These are phyloP conservation scores for Nicator chloris DNA, from an alignment of 2,113 vertebrate species.

Conservation along the genomic window DNA sequence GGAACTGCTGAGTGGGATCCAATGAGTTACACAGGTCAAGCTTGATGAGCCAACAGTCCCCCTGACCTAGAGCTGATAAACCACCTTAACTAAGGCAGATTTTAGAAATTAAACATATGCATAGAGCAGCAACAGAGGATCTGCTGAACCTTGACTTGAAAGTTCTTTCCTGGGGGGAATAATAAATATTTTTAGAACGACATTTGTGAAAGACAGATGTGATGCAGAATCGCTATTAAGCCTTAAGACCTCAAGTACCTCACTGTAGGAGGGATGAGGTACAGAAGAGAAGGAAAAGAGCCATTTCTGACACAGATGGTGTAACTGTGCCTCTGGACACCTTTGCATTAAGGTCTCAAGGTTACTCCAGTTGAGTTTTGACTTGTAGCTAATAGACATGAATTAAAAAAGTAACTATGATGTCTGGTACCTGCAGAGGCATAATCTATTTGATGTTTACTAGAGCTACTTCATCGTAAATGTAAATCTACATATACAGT, in stretches of 20 bases:
- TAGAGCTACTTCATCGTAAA: neutral
- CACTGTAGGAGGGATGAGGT: neutral
- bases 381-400: neutral
- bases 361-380: neutral
- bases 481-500: neutral
- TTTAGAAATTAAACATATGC: neutral
- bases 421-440: neutral
- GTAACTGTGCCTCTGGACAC: neutral
- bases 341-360: neutral
- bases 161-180: neutral
- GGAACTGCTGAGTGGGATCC: neutral
- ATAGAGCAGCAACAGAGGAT: neutral
- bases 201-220: neutral
- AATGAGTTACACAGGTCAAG: neutral
- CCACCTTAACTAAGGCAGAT: neutral
- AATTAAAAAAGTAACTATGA: neutral
- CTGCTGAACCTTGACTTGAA: neutral
- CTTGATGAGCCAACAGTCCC: neutral
- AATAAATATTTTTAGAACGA: conserved; percentile 10
- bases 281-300: neutral
- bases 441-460: neutral
- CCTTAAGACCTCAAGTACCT: neutral
- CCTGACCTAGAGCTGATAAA: neutral
- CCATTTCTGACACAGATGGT: neutral
- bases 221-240: neutral